A percentile compares a stretch with the other conserved stretches of the same genome.
phyloP scores from a whole-genome alignment of 2,888 invertebrate genomes.

The Schizaphis graminum region DNA sequence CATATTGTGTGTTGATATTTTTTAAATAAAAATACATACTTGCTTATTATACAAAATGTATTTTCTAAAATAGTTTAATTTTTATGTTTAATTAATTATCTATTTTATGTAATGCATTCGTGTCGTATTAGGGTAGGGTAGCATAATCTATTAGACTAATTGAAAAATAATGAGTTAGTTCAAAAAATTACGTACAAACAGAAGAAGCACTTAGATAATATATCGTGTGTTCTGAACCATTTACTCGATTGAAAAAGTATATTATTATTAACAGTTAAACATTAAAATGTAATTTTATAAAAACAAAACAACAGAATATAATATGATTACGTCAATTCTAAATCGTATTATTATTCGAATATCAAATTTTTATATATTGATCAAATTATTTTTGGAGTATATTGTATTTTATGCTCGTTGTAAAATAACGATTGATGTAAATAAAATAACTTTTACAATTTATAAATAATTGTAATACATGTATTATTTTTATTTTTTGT shows the following conservation, averaged over 20 bases:
- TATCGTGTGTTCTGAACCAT: background rate
- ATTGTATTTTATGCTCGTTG: background rate
- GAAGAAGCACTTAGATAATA: background rate
- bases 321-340: background rate
- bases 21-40: background rate
- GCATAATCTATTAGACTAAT: background rate
- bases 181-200: background rate
- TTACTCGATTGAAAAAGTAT: background rate
- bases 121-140: background rate
- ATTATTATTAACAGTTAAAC: background rate
- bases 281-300: background rate
- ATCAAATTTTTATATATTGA: background rate
- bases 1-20: background rate
- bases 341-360: background rate
- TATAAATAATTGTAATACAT: background rate
- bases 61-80: background rate
- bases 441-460: background rate
- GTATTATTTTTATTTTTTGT: background rate
- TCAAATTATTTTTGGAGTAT: background rate
- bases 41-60: background rate
- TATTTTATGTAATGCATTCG: background rate
- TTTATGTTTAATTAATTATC: background rate
- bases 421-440: background rate
- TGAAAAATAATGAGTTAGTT: conserved; percentile 1
- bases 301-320: background rate